phyloP scores from a whole-genome alignment of 2,113 vertebrate genomes.

The Zosterops lateralis region DNA sequence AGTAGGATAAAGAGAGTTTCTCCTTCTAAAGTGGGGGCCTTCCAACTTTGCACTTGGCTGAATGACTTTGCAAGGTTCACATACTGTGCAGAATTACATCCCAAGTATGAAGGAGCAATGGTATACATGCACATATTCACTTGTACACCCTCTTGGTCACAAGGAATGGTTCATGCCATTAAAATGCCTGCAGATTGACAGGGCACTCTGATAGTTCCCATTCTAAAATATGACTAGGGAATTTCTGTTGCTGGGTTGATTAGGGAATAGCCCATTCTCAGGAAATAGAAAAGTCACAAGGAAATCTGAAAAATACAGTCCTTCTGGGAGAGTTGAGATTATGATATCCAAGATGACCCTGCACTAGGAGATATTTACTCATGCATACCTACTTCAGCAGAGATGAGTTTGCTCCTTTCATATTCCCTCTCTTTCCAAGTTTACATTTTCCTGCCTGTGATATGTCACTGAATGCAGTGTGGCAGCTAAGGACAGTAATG shows the following conservation, averaged over 20 bases:
- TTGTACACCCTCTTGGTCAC: not conserved
- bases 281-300: not conserved
- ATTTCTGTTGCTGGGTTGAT: not conserved
- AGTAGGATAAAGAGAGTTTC: not conserved
- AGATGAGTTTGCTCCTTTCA: not conserved
- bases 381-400: not conserved
- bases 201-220: not conserved
- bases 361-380: not conserved
- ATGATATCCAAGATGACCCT: not conserved
- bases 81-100: not conserved
- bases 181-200: not conserved
- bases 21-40: not conserved
- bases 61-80: not conserved
- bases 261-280: not conserved
- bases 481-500: not conserved
- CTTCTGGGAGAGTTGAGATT: not conserved
- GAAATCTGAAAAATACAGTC: not conserved
- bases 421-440: not conserved
- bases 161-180: not conserved
- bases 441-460: not conserved
- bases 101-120: not conserved
- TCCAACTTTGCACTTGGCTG: not conserved
- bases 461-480: not conserved
- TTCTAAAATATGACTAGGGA: not conserved
- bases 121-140: not conserved